Percentiles rank a stretch among this genome's conserved stretches.
These are phyloP conservation scores for Tragelaphus scriptus DNA, from an alignment of 2,113 vertebrate species.

Conservation along the genomic window DNA sequence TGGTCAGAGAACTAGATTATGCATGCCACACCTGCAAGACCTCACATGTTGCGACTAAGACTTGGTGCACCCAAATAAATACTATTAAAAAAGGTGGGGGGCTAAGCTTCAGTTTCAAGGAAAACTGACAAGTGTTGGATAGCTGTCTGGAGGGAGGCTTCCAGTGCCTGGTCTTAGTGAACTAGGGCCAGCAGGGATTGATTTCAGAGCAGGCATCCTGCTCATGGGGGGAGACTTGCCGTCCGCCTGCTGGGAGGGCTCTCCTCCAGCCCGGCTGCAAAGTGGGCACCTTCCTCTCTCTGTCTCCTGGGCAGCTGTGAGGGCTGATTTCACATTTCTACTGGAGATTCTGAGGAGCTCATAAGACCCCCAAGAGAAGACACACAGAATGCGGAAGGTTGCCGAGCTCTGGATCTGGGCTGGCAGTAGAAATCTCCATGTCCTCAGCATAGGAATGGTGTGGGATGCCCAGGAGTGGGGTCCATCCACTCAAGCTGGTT, in stretches of 20 bases:
- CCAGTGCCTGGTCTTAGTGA: fast-evolving
- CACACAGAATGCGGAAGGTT: fast-evolving
- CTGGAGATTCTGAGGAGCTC: background rate
- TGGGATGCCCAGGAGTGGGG: background rate
- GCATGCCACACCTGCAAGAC: background rate
- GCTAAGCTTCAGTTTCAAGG: background rate
- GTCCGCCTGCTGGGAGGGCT: background rate
- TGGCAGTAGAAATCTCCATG: fast-evolving
- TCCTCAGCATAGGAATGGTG: fast-evolving
- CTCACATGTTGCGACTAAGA: background rate
- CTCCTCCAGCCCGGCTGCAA: background rate
- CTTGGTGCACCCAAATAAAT: background rate
- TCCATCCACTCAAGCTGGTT: background rate
- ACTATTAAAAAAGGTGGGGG: background rate
- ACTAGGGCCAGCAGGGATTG: background rate
- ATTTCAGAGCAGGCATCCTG: background rate
- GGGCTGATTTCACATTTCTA: background rate
- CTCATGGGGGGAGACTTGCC: fast-evolving
- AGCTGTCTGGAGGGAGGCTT: background rate
- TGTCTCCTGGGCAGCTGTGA: background rate
- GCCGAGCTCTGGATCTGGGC: background rate
- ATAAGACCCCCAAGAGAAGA: fast-evolving
- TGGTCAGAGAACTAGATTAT: background rate
- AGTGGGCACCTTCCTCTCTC: fast-evolving
- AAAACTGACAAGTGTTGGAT: background rate